Conservation (phyloP, 2,888 invertebrate species). For the Labia minor region DNA sequence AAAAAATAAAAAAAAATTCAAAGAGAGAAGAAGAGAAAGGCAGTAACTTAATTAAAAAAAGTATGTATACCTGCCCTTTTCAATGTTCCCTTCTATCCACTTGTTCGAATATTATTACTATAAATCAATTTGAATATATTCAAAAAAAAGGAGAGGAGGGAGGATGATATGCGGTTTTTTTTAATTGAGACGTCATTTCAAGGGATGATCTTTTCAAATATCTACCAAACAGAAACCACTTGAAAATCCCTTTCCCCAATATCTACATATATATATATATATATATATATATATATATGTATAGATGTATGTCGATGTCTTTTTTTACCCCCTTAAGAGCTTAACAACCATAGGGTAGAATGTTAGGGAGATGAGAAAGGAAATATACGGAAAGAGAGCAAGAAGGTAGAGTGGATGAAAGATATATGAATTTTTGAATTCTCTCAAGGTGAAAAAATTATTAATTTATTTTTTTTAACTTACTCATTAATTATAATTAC, state of each 20-base stretch:
- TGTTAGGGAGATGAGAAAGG: no score
- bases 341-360: background rate
- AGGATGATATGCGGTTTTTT: background rate
- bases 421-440: background rate
- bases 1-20: background rate
- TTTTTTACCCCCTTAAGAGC: constrained; percentile 13
- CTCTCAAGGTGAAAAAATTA: background rate
- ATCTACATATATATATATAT: no score
- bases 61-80: background rate
- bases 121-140: constrained; percentile 5
- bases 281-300: no score
- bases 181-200: constrained; percentile 3
- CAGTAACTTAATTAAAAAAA: constrained; percentile 6
- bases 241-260: constrained; percentile 3
- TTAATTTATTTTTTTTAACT: no score
- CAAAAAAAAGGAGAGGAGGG: background rate
- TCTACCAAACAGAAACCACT: constrained; percentile 13
- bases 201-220: constrained; percentile 13
- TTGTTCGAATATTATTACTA: constrained; percentile 13
- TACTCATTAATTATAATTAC: no score
- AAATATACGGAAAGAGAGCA: no score
- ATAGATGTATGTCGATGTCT: background rate
- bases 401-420: no score
- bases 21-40: background rate
- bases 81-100: background rate